Percentiles rank a stretch among this genome's conserved stretches.
phyloP scores from a whole-genome alignment of 1,140 invertebrate species.

The Cydia strobilella region DNA sequence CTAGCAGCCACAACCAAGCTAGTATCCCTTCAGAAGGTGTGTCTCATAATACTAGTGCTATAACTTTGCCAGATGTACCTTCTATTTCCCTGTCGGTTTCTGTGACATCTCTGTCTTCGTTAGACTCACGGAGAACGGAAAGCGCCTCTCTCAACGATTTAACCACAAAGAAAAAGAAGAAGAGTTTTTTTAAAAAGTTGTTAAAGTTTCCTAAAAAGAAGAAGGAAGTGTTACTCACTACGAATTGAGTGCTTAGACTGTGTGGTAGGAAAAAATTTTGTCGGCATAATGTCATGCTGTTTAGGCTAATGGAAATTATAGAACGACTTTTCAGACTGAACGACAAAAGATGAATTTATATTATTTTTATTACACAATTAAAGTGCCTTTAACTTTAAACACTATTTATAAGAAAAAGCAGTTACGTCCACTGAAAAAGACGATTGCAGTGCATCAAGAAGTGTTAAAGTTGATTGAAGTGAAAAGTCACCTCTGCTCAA shows the following conservation, averaged over 20 bases:
- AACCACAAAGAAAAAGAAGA: slow-evolving; percentile 49
- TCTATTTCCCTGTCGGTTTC: neutral
- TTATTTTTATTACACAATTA: too few species aligned
- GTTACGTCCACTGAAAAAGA: too few species aligned
- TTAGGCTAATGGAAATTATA: too few species aligned
- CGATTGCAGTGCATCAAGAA: too few species aligned
- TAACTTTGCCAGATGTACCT: neutral
- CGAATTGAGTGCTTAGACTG: neutral
- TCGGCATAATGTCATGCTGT: neutral
- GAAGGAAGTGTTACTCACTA: neutral
- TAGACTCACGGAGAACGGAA: slow-evolving; percentile 38
- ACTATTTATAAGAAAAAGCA: too few species aligned
- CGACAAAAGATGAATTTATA: too few species aligned
- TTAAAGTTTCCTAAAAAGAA: slow-evolving; percentile 38
- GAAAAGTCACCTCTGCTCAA: too few species aligned
- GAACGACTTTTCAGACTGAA: too few species aligned
- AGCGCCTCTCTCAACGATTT: slow-evolving; percentile 44
- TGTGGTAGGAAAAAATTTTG: neutral
- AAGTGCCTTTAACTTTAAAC: too few species aligned
- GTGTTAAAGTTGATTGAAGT: too few species aligned
- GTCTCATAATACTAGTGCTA: neutral
- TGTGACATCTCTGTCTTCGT: neutral
- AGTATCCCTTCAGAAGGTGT: neutral
- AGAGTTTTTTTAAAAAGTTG: slow-evolving; percentile 40
- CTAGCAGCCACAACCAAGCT: neutral